Evolutionary conservation across 2,888 invertebrate species (phyloP).

Genomic region (Slavum lentiscoides): DNA sequence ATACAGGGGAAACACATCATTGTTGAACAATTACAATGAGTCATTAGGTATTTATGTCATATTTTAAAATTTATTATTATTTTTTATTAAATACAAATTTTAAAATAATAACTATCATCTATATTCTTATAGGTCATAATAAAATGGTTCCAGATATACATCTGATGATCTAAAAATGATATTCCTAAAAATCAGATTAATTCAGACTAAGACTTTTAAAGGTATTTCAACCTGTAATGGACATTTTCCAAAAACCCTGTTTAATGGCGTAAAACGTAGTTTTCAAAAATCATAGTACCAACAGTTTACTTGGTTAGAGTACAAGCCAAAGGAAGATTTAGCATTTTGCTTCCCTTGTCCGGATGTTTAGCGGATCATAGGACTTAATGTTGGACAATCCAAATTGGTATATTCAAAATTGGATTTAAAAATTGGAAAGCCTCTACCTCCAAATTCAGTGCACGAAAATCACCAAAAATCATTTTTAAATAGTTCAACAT

Average conservation of each 20-base stretch:
- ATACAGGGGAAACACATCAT: too few species aligned
- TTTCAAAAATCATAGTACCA: not conserved
- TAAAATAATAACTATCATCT: not conserved
- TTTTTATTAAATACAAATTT: too few species aligned
- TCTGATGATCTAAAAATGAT: not conserved
- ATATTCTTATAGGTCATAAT: not conserved
- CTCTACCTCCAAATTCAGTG: too few species aligned
- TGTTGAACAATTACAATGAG: too few species aligned
- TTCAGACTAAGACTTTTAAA: constrained; percentile 1
- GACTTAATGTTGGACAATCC: too few species aligned
- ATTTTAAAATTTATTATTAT: too few species aligned
- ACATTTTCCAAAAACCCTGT: not conserved
- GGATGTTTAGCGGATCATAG: too few species aligned
- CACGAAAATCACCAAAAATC: too few species aligned
- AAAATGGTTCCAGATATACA: not conserved
- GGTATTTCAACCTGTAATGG: not conserved
- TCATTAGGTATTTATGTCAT: too few species aligned
- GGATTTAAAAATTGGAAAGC: too few species aligned
- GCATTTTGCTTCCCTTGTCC: not conserved
- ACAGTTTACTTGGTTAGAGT: constrained; percentile 8
- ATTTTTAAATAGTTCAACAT: too few species aligned
- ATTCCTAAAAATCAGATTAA: constrained; percentile 8
- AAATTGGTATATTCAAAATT: too few species aligned
- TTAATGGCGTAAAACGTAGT: not conserved
- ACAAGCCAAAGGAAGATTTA: not conserved